Evolutionary conservation across 2,113 vertebrate genomes (phyloP).

Genomic region (human): GRCh38 chrX:70393001-70393500

Average conservation of each 20-base stretch:
- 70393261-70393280: slow-evolving; percentile 34
- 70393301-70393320: slow-evolving; percentile 34
- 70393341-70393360: slow-evolving; percentile 3
- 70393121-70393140: background rate
- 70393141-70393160: slow-evolving; percentile 5
- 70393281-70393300: slow-evolving; percentile 13
- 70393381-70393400: slow-evolving; percentile 13
- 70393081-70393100: background rate
- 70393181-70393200: background rate
- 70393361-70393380: background rate
- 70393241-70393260: background rate
- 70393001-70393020: background rate
- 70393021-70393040: background rate
- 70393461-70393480: background rate
- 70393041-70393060: slow-evolving; percentile 23
- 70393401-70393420: background rate
- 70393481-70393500: slow-evolving; percentile 8
- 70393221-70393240: background rate
- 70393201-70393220: slow-evolving; percentile 31
- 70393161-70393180: background rate
- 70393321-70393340: slow-evolving; percentile 34
- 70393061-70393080: background rate
- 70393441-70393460: background rate
- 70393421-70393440: background rate
- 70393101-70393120: slow-evolving; percentile 17